phyloP scores from a whole-genome alignment of 2,797 vertebrate species.

The Monodelphis domestica region DNA sequence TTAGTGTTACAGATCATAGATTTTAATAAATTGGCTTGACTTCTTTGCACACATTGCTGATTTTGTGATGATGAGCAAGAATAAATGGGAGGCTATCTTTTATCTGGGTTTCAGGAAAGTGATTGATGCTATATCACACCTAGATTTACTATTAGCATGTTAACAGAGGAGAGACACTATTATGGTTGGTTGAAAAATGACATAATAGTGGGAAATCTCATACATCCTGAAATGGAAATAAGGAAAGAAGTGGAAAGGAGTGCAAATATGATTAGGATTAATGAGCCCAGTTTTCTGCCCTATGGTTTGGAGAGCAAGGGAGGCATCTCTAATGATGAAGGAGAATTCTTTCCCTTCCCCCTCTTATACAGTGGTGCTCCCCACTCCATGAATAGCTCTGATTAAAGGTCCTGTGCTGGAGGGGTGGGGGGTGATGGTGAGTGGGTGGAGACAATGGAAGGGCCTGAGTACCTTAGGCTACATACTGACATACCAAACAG shows the following conservation, averaged over 20 bases:
- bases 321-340: not conserved
- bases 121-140: conserved; percentile 54
- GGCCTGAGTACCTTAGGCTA: not conserved
- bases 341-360: not conserved
- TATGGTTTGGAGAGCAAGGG: not conserved
- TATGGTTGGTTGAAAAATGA: conserved; percentile 41
- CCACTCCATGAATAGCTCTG: not conserved
- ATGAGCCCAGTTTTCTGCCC: not conserved
- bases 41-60: conserved; percentile 63
- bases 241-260: not conserved
- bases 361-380: not conserved
- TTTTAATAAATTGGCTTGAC: conserved; percentile 74
- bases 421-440: not conserved
- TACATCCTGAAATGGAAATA: not conserved
- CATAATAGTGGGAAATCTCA: not conserved
- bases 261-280: not conserved
- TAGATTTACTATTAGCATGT: conserved; percentile 23
- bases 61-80: conserved; percentile 72
- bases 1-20: conserved; percentile 76
- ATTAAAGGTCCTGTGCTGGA: not conserved
- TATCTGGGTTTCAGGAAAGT: conserved; percentile 45
- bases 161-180: conserved; percentile 2
- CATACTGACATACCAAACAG: not conserved
- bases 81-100: conserved; percentile 54
- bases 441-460: not conserved